phyloP scores from a whole-genome alignment of 2,888 invertebrate species.

The Altica lythri region DNA sequence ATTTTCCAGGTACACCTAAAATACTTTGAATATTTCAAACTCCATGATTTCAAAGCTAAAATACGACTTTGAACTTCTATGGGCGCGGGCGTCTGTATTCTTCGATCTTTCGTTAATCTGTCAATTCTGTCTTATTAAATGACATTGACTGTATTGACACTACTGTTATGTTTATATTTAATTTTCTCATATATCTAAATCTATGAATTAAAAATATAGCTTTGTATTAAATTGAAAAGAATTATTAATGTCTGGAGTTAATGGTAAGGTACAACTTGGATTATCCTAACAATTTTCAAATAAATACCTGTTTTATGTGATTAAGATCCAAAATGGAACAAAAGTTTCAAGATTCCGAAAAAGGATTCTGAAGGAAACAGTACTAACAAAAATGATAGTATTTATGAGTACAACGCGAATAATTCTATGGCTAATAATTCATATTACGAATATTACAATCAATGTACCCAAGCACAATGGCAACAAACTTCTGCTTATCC shows the following conservation, averaged over 20 bases:
- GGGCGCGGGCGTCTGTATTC: too few species aligned
- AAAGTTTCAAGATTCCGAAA: slow-evolving; percentile 43
- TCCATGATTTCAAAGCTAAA: too few species aligned
- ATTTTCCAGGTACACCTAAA: too few species aligned
- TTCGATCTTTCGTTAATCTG: too few species aligned
- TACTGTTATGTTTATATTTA: too few species aligned
- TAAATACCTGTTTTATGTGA: slow-evolving; percentile 5
- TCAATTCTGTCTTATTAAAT: too few species aligned
- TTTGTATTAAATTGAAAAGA: too few species aligned
- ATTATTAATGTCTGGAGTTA: slow-evolving; percentile 2
- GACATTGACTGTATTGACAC: too few species aligned
- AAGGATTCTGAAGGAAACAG: slow-evolving; percentile 27
- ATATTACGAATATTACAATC: slow-evolving; percentile 41
- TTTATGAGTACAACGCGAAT: slow-evolving; percentile 17
- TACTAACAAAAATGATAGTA: slow-evolving; percentile 6
- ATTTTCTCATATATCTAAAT: too few species aligned
- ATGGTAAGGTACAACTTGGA: neutral
- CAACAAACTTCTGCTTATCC: slow-evolving; percentile 32
- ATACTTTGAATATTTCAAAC: too few species aligned
- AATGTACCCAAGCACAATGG: slow-evolving; percentile 37
- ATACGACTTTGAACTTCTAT: too few species aligned
- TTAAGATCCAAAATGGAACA: slow-evolving; percentile 37
- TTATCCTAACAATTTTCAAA: neutral
- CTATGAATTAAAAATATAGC: too few species aligned
- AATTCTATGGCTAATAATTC: slow-evolving; percentile 40